Evolutionary conservation across 2,113 vertebrate genomes (phyloP).

Genomic region (Tursiops truncatus): DNA sequence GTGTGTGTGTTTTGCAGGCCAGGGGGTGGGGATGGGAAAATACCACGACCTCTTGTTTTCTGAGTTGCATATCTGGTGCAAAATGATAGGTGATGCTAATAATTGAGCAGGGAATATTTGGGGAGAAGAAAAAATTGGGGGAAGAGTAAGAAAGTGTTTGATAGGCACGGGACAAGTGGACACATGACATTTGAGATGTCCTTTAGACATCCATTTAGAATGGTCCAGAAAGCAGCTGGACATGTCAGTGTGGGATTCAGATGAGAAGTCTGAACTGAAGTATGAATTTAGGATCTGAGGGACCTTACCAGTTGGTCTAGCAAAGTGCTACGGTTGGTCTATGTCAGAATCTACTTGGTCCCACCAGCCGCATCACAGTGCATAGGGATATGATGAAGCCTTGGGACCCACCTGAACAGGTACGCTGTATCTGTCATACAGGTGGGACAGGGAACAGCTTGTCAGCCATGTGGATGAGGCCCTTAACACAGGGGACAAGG

Average conservation of each 20-base stretch:
- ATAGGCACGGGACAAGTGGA: background rate
- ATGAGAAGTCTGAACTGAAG: background rate
- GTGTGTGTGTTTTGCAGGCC: too few species aligned
- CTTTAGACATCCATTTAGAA: background rate
- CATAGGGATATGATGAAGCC: background rate
- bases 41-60: background rate
- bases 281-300: background rate
- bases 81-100: too few species aligned
- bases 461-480: background rate
- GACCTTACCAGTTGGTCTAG: background rate
- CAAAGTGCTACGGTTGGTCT: background rate
- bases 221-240: background rate
- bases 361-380: background rate
- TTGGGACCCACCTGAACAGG: background rate
- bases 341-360: background rate
- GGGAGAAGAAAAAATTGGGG: background rate
- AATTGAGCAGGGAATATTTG: background rate
- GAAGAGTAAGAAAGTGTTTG: background rate
- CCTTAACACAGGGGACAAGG: background rate
- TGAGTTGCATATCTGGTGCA: background rate
- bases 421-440: background rate
- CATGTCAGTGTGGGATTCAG: background rate
- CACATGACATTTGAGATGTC: background rate
- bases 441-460: background rate
- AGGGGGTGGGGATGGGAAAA: background rate